A percentile compares a stretch with the other conserved stretches of the same genome.
Evolutionary conservation across 1,140 invertebrate species (phyloP).

Genomic region (Camponotus vicinus): DNA sequence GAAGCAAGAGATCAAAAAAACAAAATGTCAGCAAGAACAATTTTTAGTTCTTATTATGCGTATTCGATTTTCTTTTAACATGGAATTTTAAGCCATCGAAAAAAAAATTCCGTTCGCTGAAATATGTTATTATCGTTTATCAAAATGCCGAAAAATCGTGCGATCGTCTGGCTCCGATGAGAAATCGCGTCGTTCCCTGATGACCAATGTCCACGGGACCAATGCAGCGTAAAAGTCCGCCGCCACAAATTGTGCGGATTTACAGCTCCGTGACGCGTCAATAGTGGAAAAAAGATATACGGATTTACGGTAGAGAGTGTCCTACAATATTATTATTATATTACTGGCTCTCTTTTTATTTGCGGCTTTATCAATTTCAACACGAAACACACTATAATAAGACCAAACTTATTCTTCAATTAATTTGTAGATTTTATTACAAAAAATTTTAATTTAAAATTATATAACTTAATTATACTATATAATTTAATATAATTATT

Average conservation of each 20-base stretch:
- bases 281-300: slow-evolving; percentile 43
- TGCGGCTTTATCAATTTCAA: background rate
- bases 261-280: slow-evolving; percentile 25
- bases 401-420: background rate
- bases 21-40: background rate
- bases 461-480: too few species aligned
- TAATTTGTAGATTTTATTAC: background rate
- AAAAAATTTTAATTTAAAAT: background rate
- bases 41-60: slow-evolving; percentile 41
- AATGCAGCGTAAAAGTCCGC: slow-evolving; percentile 49
- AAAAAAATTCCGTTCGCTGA: slow-evolving; percentile 32
- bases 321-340: background rate
- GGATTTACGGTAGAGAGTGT: slow-evolving; percentile 2
- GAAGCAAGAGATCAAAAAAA: background rate
- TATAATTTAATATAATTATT: too few species aligned
- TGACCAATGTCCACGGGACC: slow-evolving; percentile 46
- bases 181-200: slow-evolving; percentile 22
- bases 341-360: background rate
- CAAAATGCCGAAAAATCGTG: slow-evolving; percentile 48
- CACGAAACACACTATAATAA: background rate
- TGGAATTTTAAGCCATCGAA: slow-evolving; percentile 8
- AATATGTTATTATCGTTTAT: slow-evolving; percentile 61
- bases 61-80: slow-evolving; percentile 33
- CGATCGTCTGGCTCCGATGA: slow-evolving; percentile 22
- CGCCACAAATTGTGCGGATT: slow-evolving; percentile 47